Evolutionary conservation across 2,888 invertebrate genomes (phyloP).

Genomic region (Acanthopleura granulata): DNA sequence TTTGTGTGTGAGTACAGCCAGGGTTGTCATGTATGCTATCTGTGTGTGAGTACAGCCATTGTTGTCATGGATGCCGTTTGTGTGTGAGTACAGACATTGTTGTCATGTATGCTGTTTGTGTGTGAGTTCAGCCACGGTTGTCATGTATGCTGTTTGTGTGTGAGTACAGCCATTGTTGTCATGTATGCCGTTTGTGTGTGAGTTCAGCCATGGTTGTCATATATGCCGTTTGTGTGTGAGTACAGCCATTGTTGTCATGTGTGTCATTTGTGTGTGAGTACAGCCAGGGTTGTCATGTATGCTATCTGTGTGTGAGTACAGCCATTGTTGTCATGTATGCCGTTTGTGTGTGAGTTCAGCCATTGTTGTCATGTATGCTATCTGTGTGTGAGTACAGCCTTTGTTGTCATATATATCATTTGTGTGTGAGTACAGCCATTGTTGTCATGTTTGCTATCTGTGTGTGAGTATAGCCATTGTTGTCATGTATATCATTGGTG

Average conservation of each 20-base stretch:
- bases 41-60: neutral
- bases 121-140: too few relatives aligned
- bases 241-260: too few relatives aligned
- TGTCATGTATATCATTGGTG: neutral
- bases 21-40: neutral
- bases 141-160: neutral
- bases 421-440: neutral
- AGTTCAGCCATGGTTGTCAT: neutral
- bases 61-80: neutral
- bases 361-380: neutral
- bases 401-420: neutral
- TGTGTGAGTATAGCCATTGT: too few relatives aligned
- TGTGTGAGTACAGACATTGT: too few relatives aligned
- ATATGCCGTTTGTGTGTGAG: neutral
- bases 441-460: neutral
- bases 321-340: neutral
- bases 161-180: too few relatives aligned
- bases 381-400: neutral
- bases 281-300: neutral
- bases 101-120: neutral
- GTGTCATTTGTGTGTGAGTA: neutral
- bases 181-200: neutral
- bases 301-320: neutral
- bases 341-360: neutral
- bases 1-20: neutral